phyloP scores from a whole-genome alignment of 2,797 vertebrate genomes.

The Enteromius argenteus region DNA sequence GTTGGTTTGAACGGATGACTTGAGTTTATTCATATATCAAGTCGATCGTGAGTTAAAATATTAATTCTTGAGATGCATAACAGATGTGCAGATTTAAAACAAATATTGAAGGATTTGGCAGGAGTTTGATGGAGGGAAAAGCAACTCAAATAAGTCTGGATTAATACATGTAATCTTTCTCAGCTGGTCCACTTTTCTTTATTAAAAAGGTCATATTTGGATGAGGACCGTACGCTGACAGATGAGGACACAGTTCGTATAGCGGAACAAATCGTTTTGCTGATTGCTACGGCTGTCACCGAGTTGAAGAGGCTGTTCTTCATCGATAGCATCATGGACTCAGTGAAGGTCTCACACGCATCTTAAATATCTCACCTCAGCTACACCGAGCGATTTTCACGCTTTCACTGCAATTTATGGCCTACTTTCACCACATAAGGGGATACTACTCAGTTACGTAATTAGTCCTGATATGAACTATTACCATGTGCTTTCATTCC shows the following conservation, averaged over 20 bases:
- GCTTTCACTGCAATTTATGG: slow-evolving; percentile 32
- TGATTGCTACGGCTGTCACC: slow-evolving; percentile 75
- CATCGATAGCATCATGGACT: slow-evolving; percentile 85
- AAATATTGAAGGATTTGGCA: slow-evolving; percentile 1
- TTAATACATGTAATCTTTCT: slow-evolving; percentile 30
- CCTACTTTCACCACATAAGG: slow-evolving; percentile 40
- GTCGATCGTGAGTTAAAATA: not conserved
- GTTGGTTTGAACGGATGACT: not conserved
- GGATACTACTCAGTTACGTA: slow-evolving; percentile 28
- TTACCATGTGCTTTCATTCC: slow-evolving; percentile 31
- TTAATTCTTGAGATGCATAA: not conserved
- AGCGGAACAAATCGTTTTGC: slow-evolving; percentile 80
- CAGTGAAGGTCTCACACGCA: slow-evolving; percentile 83
- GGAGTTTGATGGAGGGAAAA: not conserved
- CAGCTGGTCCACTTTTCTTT: slow-evolving; percentile 20
- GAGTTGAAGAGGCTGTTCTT: slow-evolving; percentile 87
- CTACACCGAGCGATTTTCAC: not conserved
- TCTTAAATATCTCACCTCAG: slow-evolving; percentile 34
- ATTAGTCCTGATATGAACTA: slow-evolving; percentile 31
- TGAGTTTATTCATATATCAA: not conserved
- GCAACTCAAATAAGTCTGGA: slow-evolving; percentile 4
- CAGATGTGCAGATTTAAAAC: slow-evolving; percentile 4
- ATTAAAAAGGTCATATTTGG: slow-evolving; percentile 81
- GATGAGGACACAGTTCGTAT: slow-evolving; percentile 83
- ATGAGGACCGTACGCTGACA: slow-evolving; percentile 84